phyloP scores from a whole-genome alignment of 2,113 vertebrate species.

The Trematomus loennbergii region DNA sequence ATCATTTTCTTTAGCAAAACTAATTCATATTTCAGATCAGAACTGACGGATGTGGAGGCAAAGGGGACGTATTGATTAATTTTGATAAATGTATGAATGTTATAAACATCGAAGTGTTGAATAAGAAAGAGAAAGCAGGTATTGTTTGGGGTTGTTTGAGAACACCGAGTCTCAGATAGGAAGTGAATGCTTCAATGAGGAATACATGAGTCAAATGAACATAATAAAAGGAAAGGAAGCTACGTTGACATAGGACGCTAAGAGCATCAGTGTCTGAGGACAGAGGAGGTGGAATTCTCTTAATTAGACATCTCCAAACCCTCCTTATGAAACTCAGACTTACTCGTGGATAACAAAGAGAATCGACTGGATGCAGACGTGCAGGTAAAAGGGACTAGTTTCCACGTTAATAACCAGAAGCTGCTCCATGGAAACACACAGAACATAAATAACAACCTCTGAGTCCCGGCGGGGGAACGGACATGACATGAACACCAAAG shows the following conservation, averaged over 20 bases:
- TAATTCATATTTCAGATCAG: neutral
- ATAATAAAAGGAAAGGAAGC: neutral
- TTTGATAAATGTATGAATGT: neutral
- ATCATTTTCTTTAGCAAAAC: neutral
- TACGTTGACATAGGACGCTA: neutral
- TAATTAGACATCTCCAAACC: neutral
- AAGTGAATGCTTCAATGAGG: neutral
- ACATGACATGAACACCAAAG: conserved; percentile 57
- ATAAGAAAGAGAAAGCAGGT: neutral
- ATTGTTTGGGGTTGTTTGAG: neutral
- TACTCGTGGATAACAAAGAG: neutral
- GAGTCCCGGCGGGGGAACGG: conserved; percentile 1
- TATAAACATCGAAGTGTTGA: neutral
- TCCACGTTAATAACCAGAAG: neutral
- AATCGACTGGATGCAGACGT: neutral
- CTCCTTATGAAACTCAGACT: neutral
- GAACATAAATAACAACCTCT: neutral
- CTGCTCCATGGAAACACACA: neutral
- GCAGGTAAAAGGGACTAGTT: neutral
- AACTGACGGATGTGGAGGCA: neutral
- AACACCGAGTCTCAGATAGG: neutral
- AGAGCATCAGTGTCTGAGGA: neutral
- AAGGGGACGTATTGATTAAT: neutral
- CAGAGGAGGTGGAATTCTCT: neutral
- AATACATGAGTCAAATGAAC: conserved; percentile 1